Percentiles rank a stretch among this genome's conserved stretches.
These are phyloP conservation scores for Pleuronectes platessa DNA, from an alignment of 2,113 vertebrate genomes.

Conservation along the genomic window DNA sequence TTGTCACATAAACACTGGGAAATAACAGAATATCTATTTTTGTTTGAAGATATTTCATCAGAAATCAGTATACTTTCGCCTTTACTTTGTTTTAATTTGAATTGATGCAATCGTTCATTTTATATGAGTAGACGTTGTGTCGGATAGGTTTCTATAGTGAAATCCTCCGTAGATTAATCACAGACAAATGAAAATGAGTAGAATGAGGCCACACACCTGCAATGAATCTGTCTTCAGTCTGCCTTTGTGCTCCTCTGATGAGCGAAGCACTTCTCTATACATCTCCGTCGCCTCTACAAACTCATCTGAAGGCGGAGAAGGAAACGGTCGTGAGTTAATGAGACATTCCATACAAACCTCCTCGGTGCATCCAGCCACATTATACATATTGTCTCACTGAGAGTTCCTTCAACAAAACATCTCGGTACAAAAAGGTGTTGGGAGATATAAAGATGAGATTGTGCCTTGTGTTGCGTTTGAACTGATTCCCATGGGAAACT, in stretches of 20 bases:
- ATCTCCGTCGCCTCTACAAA: constrained; percentile 88
- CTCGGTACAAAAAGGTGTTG: constrained; percentile 5
- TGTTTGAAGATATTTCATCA: no score
- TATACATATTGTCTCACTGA: constrained; percentile 1
- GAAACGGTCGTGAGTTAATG: constrained; percentile 24
- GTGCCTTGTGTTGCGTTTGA: constrained; percentile 40
- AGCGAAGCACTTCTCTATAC: constrained; percentile 95
- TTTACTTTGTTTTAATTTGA: not conserved
- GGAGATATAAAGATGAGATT: constrained; percentile 40
- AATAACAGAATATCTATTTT: not conserved
- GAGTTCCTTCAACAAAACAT: constrained; percentile 31
- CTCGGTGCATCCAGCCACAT: not conserved
- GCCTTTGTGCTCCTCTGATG: constrained; percentile 97
- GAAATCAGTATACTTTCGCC: not conserved
- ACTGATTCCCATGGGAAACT: constrained; percentile 73
- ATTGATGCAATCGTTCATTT: not conserved
- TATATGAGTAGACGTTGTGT: not conserved
- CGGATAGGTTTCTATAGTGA: not conserved
- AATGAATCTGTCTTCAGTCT: constrained; percentile 97
- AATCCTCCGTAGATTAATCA: constrained; percentile 32
- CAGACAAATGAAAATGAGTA: not conserved
- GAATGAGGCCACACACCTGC: constrained; percentile 82
- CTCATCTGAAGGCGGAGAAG: constrained; percentile 83
- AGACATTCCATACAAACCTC: constrained; percentile 16
- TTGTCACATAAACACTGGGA: not conserved